Base-by-base conservation (phyloP, 2,113 vertebrate genomes). In the Anarrhichthys ocellatus region DNA sequence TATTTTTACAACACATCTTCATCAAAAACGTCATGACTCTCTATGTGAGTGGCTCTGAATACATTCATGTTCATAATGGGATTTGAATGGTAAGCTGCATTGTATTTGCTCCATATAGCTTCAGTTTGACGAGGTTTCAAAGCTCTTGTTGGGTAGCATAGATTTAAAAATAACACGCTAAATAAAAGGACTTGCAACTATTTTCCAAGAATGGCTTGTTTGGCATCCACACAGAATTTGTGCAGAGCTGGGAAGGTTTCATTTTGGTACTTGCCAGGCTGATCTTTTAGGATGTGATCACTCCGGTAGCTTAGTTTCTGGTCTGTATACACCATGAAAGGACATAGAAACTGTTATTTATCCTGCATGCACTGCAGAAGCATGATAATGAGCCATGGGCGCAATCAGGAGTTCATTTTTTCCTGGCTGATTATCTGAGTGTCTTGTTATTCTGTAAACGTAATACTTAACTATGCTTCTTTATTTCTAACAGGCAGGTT, bases 401-500 rank as follows among this genome's bases (percentile, higher is more conserved):
- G 59, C 13, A 63, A 8, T 24, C 14, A 18, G 61, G n/a, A 67
- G n/a, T 50, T n/a, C n/a, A n/a, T n/a, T n/a, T 50, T 32, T 54
- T 54, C 13, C 5, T 52, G 34, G 5, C 40, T 54, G 32, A 66
- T 65, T 6, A 54, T 17, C 6, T 22, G 9, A 56, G 6, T 2
- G 42, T n/a, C 42, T 42, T 61, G 14, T 50, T 18, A 32, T 32
- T 70, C 9, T 10, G 5, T 75, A 8, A 54, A 24, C 52, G 3
- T 27, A 13, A 62, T 36, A 15, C 15, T 44, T 71, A 40, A 73
- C 29, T 24, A 1, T 61, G 17, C 76, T 36, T 65, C 5, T 80
- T 24, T 18, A 2, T 71, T 65, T n/a, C 36, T n/a, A 29, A 76
- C 94, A 99, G 98, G 98, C 94, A 96, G 98, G 92, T 96, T 99